A percentile compares a stretch with the other conserved stretches of the same genome.
Conservation (phyloP, 64 coral and sea anemone genomes). For the Dendronephthya gigantea region DNA sequence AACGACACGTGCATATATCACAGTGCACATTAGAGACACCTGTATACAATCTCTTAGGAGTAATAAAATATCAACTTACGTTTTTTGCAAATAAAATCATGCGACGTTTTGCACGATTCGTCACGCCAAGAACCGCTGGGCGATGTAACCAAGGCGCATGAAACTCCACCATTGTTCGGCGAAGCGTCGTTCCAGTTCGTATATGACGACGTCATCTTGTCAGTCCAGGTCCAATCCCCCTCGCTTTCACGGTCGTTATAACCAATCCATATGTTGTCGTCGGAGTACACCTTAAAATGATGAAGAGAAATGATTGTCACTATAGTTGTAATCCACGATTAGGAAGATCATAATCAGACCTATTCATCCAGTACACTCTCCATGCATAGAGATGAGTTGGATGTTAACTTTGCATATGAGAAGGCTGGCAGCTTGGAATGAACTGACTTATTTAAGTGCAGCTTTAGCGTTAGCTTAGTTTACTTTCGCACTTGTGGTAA, state of each 20-base stretch:
- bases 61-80: conserved; percentile 41
- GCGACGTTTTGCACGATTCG: conserved; percentile 64
- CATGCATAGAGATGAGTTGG: no score
- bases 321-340: no score
- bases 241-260: conserved; percentile 97
- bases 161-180: conserved; percentile 88
- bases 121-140: conserved; percentile 70
- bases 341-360: no score
- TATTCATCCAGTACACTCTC: no score
- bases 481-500: neutral
- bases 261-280: conserved; percentile 87
- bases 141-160: conserved; percentile 74
- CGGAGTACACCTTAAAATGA: conserved; percentile 61
- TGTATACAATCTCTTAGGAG: no score
- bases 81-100: conserved; percentile 83
- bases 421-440: no score
- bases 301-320: neutral
- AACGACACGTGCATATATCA: no score
- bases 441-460: no score
- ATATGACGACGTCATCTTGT: conserved; percentile 85
- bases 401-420: no score
- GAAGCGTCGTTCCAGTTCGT: conserved; percentile 98
- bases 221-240: conserved; percentile 96
- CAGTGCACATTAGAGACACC: no score
- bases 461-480: neutral